phyloP scores from a whole-genome alignment of 1,140 invertebrate species.

The Armadillidium nasatum region DNA sequence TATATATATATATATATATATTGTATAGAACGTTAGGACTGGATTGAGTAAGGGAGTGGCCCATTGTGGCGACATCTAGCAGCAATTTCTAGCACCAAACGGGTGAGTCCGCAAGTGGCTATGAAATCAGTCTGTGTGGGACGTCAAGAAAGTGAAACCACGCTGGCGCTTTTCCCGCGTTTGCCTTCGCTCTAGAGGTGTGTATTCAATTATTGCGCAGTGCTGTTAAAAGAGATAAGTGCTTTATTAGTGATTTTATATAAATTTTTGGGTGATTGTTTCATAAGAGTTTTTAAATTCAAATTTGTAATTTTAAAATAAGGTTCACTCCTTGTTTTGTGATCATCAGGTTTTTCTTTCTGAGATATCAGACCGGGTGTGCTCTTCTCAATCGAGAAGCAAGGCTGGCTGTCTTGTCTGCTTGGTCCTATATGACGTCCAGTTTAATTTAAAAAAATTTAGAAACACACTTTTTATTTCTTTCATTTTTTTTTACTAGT shows the following conservation, averaged over 20 bases:
- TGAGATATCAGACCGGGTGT: not conserved
- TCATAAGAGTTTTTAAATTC: not conserved
- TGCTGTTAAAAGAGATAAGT: not conserved
- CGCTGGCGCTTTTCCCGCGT: constrained; percentile 9
- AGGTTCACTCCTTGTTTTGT: too few relatives aligned
- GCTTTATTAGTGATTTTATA: not conserved
- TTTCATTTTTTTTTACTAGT: too few relatives aligned
- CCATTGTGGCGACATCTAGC: constrained; percentile 1
- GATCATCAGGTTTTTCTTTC: too few relatives aligned
- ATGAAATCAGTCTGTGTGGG: constrained; percentile 9
- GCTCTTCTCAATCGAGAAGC: not conserved
- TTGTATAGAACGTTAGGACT: too few relatives aligned
- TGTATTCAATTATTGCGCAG: constrained; percentile 10
- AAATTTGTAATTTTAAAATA: too few relatives aligned
- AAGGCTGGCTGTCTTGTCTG: not conserved
- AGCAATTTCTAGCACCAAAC: constrained; percentile 4
- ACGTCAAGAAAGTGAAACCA: not conserved
- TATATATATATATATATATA: too few relatives aligned
- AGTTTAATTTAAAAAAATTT: too few relatives aligned
- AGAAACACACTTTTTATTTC: too few relatives aligned
- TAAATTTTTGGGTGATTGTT: not conserved
- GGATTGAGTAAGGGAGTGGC: not conserved
- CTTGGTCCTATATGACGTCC: too few relatives aligned
- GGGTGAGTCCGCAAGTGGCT: constrained; percentile 7
- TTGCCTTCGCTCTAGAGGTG: constrained; percentile 10